Evolutionary conservation across 2,797 vertebrate species (phyloP).

Genomic region (Thalassophryne amazonica): DNA sequence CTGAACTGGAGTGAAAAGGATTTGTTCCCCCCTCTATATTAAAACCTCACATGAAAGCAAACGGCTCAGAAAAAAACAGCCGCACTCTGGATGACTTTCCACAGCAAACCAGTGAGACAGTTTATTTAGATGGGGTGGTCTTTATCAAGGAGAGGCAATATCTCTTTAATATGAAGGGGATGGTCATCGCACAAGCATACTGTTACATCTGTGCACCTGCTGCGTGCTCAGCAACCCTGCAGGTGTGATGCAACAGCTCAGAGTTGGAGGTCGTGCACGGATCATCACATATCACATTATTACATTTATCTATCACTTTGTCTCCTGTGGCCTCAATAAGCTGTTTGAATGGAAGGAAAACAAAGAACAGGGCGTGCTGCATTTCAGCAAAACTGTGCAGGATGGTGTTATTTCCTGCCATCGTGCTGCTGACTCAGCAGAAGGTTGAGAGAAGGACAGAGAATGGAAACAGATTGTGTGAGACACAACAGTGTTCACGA

Average conservation of each 20-base stretch:
- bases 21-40: constrained; percentile 3
- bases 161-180: no score
- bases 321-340: constrained; percentile 4
- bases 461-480: neutral
- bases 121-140: constrained; percentile 13
- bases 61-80: neutral
- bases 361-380: neutral
- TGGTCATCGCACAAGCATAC: neutral
- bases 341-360: neutral
- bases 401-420: no score
- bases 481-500: neutral
- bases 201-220: neutral
- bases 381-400: no score
- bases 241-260: neutral
- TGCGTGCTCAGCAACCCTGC: neutral
- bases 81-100: neutral
- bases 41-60: neutral
- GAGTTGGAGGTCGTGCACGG: neutral
- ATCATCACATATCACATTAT: neutral
- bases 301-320: constrained; percentile 2
- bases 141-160: neutral
- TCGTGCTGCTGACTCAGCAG: no score
- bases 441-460: no score
- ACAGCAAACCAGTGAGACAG: neutral
- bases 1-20: constrained; percentile 9